Percentiles rank a stretch among this genome's conserved stretches.
Conservation (phyloP, 2,797 vertebrate species). For the Limosa lapponica region DNA sequence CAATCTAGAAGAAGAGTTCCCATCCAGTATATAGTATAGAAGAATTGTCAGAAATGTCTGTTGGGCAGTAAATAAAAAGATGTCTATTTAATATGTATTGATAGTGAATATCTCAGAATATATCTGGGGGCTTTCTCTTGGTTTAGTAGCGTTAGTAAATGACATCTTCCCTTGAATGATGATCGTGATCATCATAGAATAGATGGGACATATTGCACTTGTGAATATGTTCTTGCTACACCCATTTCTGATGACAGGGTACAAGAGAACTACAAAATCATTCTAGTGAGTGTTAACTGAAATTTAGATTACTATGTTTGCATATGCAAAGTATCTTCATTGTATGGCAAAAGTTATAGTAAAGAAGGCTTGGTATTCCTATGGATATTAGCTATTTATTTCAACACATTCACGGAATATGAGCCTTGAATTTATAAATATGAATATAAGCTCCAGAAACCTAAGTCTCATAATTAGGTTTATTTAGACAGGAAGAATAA, state of each 20-base stretch:
- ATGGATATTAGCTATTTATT: not conserved
- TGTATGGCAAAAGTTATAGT: not conserved
- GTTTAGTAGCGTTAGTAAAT: not conserved
- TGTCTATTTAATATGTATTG: not conserved
- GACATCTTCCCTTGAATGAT: not conserved
- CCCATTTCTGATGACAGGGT: not conserved
- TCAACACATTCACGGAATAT: not conserved
- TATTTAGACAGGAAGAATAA: not conserved
- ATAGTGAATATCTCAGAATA: not conserved
- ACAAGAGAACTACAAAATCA: not conserved
- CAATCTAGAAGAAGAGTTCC: not conserved
- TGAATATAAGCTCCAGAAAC: not conserved
- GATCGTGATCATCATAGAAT: not conserved
- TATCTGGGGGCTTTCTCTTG: not conserved
- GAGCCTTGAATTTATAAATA: not conserved
- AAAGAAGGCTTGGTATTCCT: not conserved
- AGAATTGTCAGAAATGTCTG: not conserved
- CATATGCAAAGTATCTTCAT: not conserved
- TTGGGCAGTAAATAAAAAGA: not conserved
- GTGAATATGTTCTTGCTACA: not conserved
- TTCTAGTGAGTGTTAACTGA: not conserved
- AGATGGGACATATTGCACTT: not conserved
- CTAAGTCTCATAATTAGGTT: not conserved
- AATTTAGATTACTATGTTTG: not conserved
- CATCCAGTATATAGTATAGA: rapidly evolving